Percentiles rank a stretch among this genome's conserved stretches.
Evolutionary conservation across 2,113 vertebrate species (phyloP).

Genomic region (Rana temporaria): DNA sequence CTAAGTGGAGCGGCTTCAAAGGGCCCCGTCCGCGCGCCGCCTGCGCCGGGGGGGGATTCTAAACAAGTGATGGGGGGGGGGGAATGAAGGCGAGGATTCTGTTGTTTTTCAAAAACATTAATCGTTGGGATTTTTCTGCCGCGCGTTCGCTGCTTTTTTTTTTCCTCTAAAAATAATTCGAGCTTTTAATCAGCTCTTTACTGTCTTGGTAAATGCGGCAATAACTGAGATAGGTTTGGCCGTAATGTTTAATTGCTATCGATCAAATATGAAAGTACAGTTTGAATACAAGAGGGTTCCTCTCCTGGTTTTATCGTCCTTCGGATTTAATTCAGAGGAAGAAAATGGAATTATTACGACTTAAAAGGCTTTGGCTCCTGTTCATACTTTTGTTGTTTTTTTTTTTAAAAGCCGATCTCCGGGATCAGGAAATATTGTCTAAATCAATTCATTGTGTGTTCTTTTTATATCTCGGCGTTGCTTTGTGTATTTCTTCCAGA

Average conservation of each 20-base stretch:
- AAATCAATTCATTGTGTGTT: no score
- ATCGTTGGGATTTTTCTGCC: background rate
- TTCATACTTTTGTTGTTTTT: no score
- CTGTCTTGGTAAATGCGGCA: background rate
- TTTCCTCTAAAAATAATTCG: background rate
- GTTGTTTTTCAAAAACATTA: constrained; percentile 43
- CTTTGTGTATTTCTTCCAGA: no score
- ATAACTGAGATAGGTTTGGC: no score
- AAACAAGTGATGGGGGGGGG: constrained; percentile 67
- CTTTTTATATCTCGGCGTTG: no score
- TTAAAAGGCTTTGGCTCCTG: background rate
- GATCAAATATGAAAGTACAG: constrained; percentile 1
- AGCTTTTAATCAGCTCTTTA: background rate
- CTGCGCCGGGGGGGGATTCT: constrained; percentile 65
- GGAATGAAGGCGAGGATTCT: constrained; percentile 64
- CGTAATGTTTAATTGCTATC: constrained; percentile 16
- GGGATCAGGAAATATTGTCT: no score
- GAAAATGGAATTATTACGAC: background rate
- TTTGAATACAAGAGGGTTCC: background rate
- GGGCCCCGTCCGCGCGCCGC: constrained; percentile 48
- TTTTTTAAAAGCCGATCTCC: no score
- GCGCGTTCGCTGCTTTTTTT: constrained; percentile 49
- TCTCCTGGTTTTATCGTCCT: background rate
- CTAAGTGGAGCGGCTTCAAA: constrained; percentile 67
- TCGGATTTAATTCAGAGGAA: background rate